Conservation (phyloP, 2,113 vertebrate genomes). For the Rhea americana region DNA sequence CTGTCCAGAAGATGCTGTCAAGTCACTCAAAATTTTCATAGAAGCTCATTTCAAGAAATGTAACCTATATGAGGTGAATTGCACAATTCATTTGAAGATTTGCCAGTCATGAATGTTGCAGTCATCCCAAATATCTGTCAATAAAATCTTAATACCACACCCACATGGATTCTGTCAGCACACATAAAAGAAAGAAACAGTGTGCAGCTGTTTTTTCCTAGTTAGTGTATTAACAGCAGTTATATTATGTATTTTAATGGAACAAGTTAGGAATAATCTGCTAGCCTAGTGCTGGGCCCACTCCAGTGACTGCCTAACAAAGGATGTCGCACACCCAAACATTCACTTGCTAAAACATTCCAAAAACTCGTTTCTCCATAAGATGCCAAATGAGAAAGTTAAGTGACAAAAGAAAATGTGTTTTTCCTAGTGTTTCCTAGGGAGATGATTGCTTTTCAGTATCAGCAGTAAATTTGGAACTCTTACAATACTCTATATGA, state of each 20-base stretch:
- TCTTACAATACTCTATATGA: background rate
- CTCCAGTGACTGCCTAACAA: background rate
- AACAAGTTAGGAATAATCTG: background rate
- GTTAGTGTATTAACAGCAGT: background rate
- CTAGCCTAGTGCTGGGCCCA: background rate
- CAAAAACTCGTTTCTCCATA: background rate
- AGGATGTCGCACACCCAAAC: background rate
- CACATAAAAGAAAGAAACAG: background rate
- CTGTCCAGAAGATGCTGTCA: background rate
- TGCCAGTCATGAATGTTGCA: background rate
- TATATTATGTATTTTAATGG: background rate
- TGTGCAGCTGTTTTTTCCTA: background rate
- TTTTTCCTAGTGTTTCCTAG: background rate
- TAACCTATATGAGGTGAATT: background rate
- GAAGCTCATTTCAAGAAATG: background rate
- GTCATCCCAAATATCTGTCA: background rate
- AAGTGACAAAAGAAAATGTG: background rate
- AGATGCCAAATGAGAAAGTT: background rate
- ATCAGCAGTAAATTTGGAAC: background rate
- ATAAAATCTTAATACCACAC: accelerated
- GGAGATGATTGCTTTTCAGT: background rate
- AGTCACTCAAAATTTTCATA: background rate
- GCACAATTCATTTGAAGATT: background rate
- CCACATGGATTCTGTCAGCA: accelerated
- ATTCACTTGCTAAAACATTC: background rate